Evolutionary conservation across 37 sponge, comb jelly and placozoan species (phyloP).

Genomic region (Dysidea cf. avara): DNA sequence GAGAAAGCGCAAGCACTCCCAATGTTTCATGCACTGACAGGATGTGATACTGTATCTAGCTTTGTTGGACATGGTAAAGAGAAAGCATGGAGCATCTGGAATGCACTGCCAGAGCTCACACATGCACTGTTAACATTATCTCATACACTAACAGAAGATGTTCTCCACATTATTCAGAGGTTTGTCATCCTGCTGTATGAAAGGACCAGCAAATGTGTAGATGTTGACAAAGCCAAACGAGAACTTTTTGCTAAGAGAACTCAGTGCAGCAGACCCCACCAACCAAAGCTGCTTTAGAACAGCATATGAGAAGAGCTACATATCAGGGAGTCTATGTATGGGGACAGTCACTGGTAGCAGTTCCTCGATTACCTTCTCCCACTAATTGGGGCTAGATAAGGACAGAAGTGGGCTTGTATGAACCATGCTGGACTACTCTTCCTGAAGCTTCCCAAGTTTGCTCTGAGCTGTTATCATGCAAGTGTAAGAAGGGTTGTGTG

Average conservation of each 20-base stretch:
- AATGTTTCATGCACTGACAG: conserved; percentile 15
- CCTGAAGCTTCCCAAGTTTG: not conserved
- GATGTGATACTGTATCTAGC: not conserved
- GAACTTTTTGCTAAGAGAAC: not conserved
- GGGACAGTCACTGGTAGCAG: conserved; percentile 5
- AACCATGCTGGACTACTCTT: not conserved
- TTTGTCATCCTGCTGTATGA: no score
- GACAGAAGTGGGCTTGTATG: not conserved
- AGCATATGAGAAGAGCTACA: conserved; percentile 1
- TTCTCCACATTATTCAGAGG: no score
- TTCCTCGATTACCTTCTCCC: not conserved
- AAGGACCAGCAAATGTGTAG: not conserved
- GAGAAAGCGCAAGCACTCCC: not conserved
- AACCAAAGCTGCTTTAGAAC: not conserved
- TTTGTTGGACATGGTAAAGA: no score
- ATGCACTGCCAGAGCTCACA: no score
- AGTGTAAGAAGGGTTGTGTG: not conserved
- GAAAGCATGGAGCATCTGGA: no score
- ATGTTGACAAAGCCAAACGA: not conserved
- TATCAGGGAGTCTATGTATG: conserved; percentile 6
- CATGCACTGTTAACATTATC: no score
- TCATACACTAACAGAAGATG: no score
- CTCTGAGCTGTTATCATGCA: not conserved
- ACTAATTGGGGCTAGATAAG: conserved; percentile 4
- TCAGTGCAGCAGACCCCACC: not conserved